Evolutionary conservation across 2,888 invertebrate species (phyloP).

Genomic region (Drosophila kuntzei): DNA sequence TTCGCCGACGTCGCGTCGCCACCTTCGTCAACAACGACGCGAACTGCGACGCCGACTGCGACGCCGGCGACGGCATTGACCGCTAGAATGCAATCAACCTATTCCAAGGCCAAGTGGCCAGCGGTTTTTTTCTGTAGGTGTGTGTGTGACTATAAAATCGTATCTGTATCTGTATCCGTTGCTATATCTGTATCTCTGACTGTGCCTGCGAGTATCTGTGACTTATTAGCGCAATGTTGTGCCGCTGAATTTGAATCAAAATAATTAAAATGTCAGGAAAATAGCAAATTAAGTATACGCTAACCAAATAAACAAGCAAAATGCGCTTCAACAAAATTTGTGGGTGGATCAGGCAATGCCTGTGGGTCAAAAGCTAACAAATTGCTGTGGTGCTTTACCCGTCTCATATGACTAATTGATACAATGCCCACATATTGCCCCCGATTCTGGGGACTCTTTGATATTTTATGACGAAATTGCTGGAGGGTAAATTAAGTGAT

Average conservation of each 20-base stretch:
- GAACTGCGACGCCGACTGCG: constrained; percentile 24
- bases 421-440: not conserved
- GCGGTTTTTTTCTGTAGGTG: constrained; percentile 62
- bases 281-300: constrained; percentile 21
- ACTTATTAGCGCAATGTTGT: constrained; percentile 48
- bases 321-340: constrained; percentile 13
- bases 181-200: constrained; percentile 22
- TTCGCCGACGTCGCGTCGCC: constrained; percentile 21
- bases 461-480: constrained; percentile 2
- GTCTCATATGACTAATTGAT: constrained; percentile 51
- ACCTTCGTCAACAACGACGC: constrained; percentile 38
- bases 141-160: constrained; percentile 32
- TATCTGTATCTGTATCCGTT: constrained; percentile 11
- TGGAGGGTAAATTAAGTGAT: not conserved
- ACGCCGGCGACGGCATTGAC: constrained; percentile 80
- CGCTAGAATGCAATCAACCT: constrained; percentile 85
- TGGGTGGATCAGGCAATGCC: constrained; percentile 19
- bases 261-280: constrained; percentile 52
- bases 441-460: constrained; percentile 15
- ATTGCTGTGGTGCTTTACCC: constrained; percentile 19
- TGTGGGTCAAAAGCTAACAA: constrained; percentile 41
- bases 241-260: constrained; percentile 40
- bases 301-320: constrained; percentile 33
- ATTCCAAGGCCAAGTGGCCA: constrained; percentile 83
- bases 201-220: constrained; percentile 32